A percentile compares a stretch with the other conserved stretches of the same genome.
Conservation (phyloP, 2,888 invertebrate genomes). For the Palloptera scutellata region DNA sequence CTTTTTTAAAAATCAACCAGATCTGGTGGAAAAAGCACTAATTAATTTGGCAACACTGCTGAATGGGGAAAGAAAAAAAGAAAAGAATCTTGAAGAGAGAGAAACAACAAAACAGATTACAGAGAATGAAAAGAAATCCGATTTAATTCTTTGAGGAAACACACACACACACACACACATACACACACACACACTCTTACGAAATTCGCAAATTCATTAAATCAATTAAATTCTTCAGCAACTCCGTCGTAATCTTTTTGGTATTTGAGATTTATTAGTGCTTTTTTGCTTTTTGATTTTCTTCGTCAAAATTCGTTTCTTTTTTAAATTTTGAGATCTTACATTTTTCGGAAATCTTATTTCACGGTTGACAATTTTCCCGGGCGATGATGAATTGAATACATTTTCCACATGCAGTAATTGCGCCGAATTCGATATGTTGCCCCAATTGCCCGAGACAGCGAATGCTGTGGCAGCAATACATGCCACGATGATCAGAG, state of each 20-base stretch:
- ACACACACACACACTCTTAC: neutral
- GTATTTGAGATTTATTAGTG: neutral
- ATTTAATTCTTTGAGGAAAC: neutral
- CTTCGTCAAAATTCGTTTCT: neutral
- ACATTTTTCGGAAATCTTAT: constrained; percentile 59
- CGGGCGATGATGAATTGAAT: constrained; percentile 53
- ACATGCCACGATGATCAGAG: constrained; percentile 38
- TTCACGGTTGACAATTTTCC: constrained; percentile 56
- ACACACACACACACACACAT: neutral
- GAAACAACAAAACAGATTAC: too few relatives aligned
- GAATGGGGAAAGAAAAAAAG: too few relatives aligned
- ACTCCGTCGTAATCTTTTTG: neutral
- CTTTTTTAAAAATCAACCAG: too few relatives aligned
- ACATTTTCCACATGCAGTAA: constrained; percentile 56
- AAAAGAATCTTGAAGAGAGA: too few relatives aligned
- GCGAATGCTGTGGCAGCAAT: constrained; percentile 48
- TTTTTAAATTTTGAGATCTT: constrained; percentile 37
- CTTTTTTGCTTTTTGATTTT: neutral
- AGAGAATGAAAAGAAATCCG: too few relatives aligned
- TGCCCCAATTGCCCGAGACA: constrained; percentile 59
- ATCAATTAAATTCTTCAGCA: neutral
- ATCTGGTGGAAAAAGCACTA: too few relatives aligned
- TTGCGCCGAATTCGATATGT: constrained; percentile 57
- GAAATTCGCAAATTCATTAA: too few relatives aligned
- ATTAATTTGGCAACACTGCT: too few relatives aligned